Evolutionary conservation across 2,888 invertebrate genomes (phyloP).

Genomic region (Callyntrura sp.): DNA sequence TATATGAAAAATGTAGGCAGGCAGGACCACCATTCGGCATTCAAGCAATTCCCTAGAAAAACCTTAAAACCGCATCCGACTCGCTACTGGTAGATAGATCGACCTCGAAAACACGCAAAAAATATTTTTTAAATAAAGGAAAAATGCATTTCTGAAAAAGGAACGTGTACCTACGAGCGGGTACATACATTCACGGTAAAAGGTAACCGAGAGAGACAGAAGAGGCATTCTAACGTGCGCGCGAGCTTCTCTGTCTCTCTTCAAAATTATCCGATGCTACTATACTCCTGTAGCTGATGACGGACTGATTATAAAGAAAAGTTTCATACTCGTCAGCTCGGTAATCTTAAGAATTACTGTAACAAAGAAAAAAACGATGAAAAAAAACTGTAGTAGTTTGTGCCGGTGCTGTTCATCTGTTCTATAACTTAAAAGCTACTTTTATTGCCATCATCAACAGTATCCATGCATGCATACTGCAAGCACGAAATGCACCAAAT

Average conservation of each 20-base stretch:
- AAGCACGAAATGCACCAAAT: constrained; percentile 64
- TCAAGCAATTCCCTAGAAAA: constrained; percentile 16
- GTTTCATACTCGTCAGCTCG: neutral
- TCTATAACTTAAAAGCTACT: constrained; percentile 11
- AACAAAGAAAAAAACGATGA: constrained; percentile 49
- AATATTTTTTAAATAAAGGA: neutral
- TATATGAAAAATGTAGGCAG: constrained; percentile 24
- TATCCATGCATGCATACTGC: constrained; percentile 61
- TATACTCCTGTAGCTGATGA: neutral
- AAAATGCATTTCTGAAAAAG: constrained; percentile 27
- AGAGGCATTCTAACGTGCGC: neutral
- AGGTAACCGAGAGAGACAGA: neutral
- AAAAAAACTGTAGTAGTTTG: constrained; percentile 18
- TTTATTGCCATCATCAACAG: constrained; percentile 65
- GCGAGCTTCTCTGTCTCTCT: neutral
- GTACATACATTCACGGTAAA: neutral
- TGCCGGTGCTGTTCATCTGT: constrained; percentile 52
- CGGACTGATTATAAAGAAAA: neutral
- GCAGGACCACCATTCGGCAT: constrained; percentile 12
- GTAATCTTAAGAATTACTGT: constrained; percentile 66
- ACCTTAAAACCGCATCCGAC: constrained; percentile 22
- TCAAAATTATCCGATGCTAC: neutral
- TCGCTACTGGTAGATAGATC: neutral
- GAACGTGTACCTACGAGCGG: neutral
- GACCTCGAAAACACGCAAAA: constrained; percentile 10